Base-by-base conservation (phyloP, 2,888 invertebrate genomes). In the Emmelina monodactyla region DNA sequence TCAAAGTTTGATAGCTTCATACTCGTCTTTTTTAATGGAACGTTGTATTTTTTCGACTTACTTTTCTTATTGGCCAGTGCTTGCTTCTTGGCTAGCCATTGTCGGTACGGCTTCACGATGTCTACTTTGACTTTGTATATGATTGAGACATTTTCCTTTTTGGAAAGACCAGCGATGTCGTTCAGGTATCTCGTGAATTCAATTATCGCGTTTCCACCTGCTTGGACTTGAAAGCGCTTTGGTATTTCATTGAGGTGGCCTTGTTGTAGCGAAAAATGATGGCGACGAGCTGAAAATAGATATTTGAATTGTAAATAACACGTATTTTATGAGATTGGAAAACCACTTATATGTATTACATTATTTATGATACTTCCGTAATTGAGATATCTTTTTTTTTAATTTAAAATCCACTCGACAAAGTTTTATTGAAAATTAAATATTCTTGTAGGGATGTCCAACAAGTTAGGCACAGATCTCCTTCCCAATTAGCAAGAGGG, bases 1-100 rank as follows among this genome's bases (percentile, higher is more conserved):
- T 76, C 76, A 9, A 71, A 75, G 33, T 64, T 65, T 0, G 78
- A 76, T 4, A 73, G 44, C 32, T 69, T 75, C 71, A 75, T 71
- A 33, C 56, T 76, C 12, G 61, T 63, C 41, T 64, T 75, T 46
- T 78, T 78, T 16, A 78, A 40, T 0, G 78, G 76, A 11, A 76
- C 53, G 9, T 65, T 72, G 37, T 62, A 78, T 32, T 67, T 76
- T 47, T 76, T 78, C 1, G 62, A 49, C 22, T 55, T 60, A 0
- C 45, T 43, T 32, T 56, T 67, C 31, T 55, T 62, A 2, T 36
- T 2, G 7, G 41, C 41, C 34, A 54, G 65, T 22, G 50, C 50
- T 1, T 34, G 16, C 2, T 37, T 44, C 2, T 44, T 47, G 4
- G 16, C 12, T 14, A 29, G 5, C n/a, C 14, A 16, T 25, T 42